Percentiles rank a stretch among this genome's conserved stretches.
phyloP scores from a whole-genome alignment of 2,888 invertebrate species.

The Eupithecia vulgata region DNA sequence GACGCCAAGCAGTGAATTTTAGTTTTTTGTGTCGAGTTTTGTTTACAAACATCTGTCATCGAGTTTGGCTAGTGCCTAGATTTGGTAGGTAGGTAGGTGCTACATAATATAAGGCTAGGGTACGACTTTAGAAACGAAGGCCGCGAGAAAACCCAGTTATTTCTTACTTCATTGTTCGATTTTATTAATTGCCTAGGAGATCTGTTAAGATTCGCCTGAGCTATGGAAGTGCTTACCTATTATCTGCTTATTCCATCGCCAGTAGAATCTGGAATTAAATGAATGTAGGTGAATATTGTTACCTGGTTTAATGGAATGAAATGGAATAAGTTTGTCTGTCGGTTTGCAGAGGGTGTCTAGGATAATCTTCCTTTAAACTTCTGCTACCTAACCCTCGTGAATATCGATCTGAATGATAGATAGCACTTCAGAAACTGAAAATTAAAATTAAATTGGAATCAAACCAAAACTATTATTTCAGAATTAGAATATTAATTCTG shows the following conservation, averaged over 20 bases:
- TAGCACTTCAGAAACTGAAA: too few relatives aligned
- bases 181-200: constrained; percentile 38
- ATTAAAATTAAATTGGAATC: too few relatives aligned
- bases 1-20: too few relatives aligned
- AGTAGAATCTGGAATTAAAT: constrained; percentile 51
- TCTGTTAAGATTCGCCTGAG: constrained; percentile 52
- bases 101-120: background rate
- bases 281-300: constrained; percentile 31
- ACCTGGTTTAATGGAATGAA: constrained; percentile 12
- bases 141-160: constrained; percentile 14
- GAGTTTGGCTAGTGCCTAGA: background rate
- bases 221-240: constrained; percentile 50
- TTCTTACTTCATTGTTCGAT: constrained; percentile 20
- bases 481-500: too few relatives aligned
- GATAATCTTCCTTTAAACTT: background rate
- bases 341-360: background rate
- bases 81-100: too few relatives aligned
- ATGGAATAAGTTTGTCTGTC: constrained; percentile 15
- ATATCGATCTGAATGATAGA: too few relatives aligned
- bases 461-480: too few relatives aligned
- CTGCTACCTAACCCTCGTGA: background rate
- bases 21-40: too few relatives aligned
- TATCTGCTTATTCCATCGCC: constrained; percentile 40
- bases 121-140: background rate
- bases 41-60: too few relatives aligned